These are phyloP conservation scores for Erebia palarica DNA, from an alignment of 2,888 invertebrate species.

Conservation along the genomic window DNA sequence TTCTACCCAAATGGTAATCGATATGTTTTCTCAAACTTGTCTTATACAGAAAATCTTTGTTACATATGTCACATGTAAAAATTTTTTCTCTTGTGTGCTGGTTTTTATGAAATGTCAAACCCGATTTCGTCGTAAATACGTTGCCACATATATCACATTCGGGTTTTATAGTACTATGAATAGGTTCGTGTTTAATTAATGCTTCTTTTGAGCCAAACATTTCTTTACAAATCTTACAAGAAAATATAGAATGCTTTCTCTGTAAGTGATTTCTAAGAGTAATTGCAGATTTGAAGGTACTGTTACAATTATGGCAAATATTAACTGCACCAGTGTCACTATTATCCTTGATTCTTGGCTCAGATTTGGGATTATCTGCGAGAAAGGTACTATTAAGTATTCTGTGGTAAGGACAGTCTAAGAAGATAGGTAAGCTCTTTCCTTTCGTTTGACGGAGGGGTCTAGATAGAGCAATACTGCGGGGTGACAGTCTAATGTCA, in stretches of 20 bases:
- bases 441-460: no score
- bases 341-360: not conserved
- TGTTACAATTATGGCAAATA: slow-evolving; percentile 11
- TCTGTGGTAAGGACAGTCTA: no score
- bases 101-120: slow-evolving; percentile 29
- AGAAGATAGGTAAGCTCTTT: no score
- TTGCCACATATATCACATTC: slow-evolving; percentile 36
- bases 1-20: slow-evolving; percentile 37
- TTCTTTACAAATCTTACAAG: slow-evolving; percentile 8
- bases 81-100: slow-evolving; percentile 30
- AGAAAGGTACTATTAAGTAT: no score
- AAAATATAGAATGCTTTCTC: not conserved
- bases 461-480: no score
- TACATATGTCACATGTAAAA: slow-evolving; percentile 44
- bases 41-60: slow-evolving; percentile 39
- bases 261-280: slow-evolving; percentile 7
- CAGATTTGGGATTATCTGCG: not conserved
- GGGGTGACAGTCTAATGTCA: no score
- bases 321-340: not conserved
- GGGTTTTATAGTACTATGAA: not conserved
- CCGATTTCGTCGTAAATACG: not conserved
- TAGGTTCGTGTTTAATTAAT: not conserved
- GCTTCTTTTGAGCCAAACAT: not conserved
- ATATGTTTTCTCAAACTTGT: slow-evolving; percentile 40
- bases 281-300: not conserved